Evolutionary conservation across 1,140 invertebrate genomes (phyloP).

Genomic region (Drosophila paulistorum): DNA sequence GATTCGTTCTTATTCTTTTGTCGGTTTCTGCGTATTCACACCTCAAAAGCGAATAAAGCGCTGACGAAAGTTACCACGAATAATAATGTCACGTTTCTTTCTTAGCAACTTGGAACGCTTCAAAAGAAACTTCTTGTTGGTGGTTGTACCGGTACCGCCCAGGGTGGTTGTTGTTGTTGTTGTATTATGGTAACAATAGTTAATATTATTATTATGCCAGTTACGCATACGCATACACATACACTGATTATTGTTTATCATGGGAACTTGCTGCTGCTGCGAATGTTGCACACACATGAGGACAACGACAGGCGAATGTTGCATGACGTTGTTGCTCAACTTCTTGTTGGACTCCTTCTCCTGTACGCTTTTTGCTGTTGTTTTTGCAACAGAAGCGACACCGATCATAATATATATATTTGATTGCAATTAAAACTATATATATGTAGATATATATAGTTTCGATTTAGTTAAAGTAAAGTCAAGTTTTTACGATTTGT

Average conservation of each 20-base stretch:
- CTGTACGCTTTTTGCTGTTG: conserved; percentile 26
- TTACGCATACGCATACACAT: conserved; percentile 75
- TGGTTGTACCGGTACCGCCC: conserved; percentile 23
- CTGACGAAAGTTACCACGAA: conserved; percentile 38
- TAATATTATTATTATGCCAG: conserved; percentile 51
- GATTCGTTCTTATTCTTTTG: background rate
- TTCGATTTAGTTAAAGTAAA: background rate
- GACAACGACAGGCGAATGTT: conserved; percentile 68
- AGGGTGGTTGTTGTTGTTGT: conserved; percentile 13
- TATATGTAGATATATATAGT: conserved; percentile 18
- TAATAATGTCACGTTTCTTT: conserved; percentile 54
- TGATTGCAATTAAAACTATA: conserved; percentile 31
- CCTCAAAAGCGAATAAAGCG: conserved; percentile 55
- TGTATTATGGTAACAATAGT: conserved; percentile 23
- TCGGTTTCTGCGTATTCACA: background rate
- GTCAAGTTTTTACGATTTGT: conserved; percentile 10
- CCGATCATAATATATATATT: conserved; percentile 62
- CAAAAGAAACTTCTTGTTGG: conserved; percentile 38
- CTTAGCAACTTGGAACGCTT: conserved; percentile 64
- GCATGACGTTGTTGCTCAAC: conserved; percentile 65
- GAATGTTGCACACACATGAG: conserved; percentile 75
- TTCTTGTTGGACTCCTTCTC: conserved; percentile 19
- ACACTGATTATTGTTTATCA: conserved; percentile 67
- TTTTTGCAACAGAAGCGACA: conserved; percentile 47
- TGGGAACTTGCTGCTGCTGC: conserved; percentile 74